Percentiles rank a stretch among this genome's conserved stretches.
Conservation (phyloP, 2,113 vertebrate species). For the Pedionomus torquatus region DNA sequence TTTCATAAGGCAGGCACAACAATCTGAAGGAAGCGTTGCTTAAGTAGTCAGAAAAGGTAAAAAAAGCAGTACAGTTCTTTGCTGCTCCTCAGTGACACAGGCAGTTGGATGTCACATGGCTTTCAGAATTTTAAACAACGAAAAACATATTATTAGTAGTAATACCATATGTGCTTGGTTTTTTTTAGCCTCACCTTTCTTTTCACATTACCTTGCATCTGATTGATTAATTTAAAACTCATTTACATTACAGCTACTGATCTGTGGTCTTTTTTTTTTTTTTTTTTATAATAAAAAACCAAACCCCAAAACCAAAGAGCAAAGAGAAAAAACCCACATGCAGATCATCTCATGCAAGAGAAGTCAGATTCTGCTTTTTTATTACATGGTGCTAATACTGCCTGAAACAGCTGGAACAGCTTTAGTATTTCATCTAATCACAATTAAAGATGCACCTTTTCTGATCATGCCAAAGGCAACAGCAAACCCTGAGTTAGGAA, state of each 20-base stretch:
- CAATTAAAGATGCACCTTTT: background rate
- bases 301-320: background rate
- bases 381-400: accelerated
- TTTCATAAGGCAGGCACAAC: background rate
- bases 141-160: background rate
- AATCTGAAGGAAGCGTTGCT: accelerated
- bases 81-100: background rate
- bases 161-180: background rate
- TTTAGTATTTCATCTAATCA: background rate
- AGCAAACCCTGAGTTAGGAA: background rate
- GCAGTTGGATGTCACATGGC: background rate
- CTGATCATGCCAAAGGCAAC: background rate
- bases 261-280: background rate
- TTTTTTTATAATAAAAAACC: no score
- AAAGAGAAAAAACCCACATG: background rate
- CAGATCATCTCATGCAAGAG: background rate
- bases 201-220: background rate
- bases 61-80: background rate
- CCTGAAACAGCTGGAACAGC: background rate
- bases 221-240: background rate
- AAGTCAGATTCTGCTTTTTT: background rate
- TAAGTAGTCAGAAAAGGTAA: no score
- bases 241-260: background rate
- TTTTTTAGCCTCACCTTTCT: background rate
- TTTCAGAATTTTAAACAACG: background rate